These are phyloP conservation scores for Deladenus siricidicola DNA, from an alignment of 2,888 invertebrate genomes.

Conservation along the genomic window DNA sequence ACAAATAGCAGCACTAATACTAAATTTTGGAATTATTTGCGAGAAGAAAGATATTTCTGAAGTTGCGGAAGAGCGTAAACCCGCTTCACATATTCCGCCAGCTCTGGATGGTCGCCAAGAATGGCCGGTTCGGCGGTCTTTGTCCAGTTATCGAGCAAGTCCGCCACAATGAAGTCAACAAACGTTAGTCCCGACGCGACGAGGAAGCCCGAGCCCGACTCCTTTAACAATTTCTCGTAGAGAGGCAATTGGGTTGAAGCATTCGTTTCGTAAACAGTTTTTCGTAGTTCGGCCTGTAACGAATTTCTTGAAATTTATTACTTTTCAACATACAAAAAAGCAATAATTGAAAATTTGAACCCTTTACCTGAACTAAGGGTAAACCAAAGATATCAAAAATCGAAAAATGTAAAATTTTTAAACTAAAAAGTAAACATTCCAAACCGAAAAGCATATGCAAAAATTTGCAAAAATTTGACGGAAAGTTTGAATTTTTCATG, in stretches of 20 bases:
- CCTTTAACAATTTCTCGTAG: conserved; percentile 7
- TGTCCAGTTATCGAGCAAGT: conserved; percentile 1
- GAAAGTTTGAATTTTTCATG: not conserved
- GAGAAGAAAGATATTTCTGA: conserved; percentile 11
- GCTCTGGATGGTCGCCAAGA: not conserved
- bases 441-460: no score
- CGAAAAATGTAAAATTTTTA: no score
- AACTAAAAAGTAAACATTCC: no score
- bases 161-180: conserved; percentile 13
- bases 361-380: no score
- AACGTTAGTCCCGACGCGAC: conserved; percentile 13
- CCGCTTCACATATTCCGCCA: conserved; percentile 6
- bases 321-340: no score
- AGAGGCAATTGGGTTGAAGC: conserved; percentile 2
- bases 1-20: no score
- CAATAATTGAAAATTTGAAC: no score
- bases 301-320: no score
- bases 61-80: conserved; percentile 8
- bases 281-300: conserved; percentile 8
- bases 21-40: no score
- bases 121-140: conserved; percentile 3
- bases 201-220: conserved; percentile 16
- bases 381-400: no score
- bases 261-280: not conserved
- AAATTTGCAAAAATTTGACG: not conserved